Percentiles rank a stretch among this genome's conserved stretches.
Conservation (phyloP, 2,113 vertebrate species). For the Dolichallabes microphthalmus region DNA sequence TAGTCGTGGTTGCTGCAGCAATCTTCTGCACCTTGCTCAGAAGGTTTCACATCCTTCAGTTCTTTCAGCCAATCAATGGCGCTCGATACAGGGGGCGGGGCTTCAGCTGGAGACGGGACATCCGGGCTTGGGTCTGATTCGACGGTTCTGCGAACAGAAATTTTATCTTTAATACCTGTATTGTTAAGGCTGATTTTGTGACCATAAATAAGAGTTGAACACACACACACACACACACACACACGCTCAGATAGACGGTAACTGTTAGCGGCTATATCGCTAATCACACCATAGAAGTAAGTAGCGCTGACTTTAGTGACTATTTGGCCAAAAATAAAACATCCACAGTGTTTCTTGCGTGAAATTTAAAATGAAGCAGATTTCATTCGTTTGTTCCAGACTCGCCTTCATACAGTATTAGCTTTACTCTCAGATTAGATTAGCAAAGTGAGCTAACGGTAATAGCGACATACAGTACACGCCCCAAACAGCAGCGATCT, state of each 20-base stretch:
- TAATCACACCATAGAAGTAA: background rate
- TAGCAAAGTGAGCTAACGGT: no score
- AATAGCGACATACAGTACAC: background rate
- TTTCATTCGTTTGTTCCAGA: background rate
- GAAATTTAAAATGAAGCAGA: background rate
- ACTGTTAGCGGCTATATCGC: background rate
- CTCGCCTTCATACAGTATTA: background rate
- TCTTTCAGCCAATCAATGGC: constrained; percentile 71
- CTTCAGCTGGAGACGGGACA: constrained; percentile 66
- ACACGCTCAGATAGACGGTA: background rate
- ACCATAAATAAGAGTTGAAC: background rate
- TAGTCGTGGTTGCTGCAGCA: constrained; percentile 86
- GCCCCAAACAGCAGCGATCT: background rate
- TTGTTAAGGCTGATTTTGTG: background rate
- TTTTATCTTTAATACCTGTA: background rate
- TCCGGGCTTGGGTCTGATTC: constrained; percentile 83
- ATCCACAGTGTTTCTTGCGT: background rate
- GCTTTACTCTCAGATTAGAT: background rate
- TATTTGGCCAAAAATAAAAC: background rate
- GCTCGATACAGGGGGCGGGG: constrained; percentile 74
- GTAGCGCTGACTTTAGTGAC: background rate
- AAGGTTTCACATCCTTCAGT: constrained; percentile 77
- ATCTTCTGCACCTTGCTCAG: constrained; percentile 81
- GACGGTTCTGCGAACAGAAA: background rate
- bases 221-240: background rate